These are phyloP conservation scores for Manis javanica DNA, from an alignment of 2,797 vertebrate genomes.

Conservation along the genomic window DNA sequence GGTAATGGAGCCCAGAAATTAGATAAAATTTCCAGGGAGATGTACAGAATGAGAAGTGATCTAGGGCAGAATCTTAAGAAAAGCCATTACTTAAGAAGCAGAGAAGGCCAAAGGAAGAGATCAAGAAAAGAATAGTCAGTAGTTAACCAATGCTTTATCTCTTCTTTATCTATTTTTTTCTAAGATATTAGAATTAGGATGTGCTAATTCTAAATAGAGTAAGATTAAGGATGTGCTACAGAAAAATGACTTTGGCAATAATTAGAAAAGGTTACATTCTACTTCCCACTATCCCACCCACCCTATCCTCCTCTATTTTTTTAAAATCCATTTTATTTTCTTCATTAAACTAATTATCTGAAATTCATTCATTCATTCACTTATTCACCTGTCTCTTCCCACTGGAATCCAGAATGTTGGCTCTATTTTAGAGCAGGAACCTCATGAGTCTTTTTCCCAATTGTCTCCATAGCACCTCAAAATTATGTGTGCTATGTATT, in stretches of 20 bases:
- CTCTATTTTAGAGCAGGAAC: background rate
- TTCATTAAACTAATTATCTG: background rate
- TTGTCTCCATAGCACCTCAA: background rate
- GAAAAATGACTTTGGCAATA: conserved; percentile 4
- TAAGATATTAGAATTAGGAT: too few species aligned
- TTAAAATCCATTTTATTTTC: conserved; percentile 25
- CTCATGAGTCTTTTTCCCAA: background rate
- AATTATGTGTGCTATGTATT: background rate
- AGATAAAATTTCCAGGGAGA: conserved; percentile 37
- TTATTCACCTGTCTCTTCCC: background rate
- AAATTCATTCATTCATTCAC: background rate
- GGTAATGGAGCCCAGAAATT: conserved; percentile 4
- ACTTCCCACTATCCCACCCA: background rate
- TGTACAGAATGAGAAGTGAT: background rate
- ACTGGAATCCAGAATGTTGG: background rate
- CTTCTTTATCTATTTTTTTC: too few species aligned
- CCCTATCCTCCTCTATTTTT: background rate
- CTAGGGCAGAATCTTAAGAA: background rate
- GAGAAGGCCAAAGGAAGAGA: background rate
- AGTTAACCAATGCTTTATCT: background rate
- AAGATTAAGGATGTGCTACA: background rate
- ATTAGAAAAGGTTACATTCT: background rate
- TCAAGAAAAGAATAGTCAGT: background rate
- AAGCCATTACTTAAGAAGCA: background rate
- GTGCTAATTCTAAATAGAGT: too few species aligned